A percentile compares a stretch with the other conserved stretches of the same genome.
Evolutionary conservation across 2,888 invertebrate genomes (phyloP).

Genomic region (Sepioteuthis lessoniana): DNA sequence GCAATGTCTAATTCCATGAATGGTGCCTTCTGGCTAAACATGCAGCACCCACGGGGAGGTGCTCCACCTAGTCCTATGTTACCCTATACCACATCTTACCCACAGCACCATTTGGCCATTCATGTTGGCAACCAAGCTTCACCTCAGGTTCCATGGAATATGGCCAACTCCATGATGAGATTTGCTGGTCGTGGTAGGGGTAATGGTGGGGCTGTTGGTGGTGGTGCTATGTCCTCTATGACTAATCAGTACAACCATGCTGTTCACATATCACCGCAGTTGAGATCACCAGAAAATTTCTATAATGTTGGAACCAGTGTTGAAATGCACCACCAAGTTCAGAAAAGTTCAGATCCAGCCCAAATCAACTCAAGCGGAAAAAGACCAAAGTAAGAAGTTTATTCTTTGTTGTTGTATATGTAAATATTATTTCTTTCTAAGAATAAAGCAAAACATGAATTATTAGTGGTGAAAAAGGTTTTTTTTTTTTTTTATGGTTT

Average conservation of each 20-base stretch:
- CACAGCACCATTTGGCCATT: constrained; percentile 23
- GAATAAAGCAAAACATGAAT: no score
- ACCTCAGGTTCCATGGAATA: constrained; percentile 25
- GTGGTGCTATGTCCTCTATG: neutral
- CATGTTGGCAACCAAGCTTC: neutral
- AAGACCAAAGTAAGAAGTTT: neutral
- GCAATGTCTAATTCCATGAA: constrained; percentile 45
- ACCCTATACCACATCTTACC: neutral
- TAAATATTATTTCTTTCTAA: no score
- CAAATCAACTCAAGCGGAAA: neutral
- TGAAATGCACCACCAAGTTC: neutral
- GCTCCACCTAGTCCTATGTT: neutral
- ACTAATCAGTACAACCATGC: neutral
- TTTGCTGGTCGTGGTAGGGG: constrained; percentile 1
- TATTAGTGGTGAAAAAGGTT: no score
- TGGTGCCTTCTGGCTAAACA: constrained; percentile 41
- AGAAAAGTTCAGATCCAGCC: neutral
- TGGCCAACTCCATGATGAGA: constrained; percentile 4
- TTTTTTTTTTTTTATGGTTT: no score
- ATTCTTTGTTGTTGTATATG: no score
- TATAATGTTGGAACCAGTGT: neutral
- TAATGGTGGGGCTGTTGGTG: neutral
- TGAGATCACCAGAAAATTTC: neutral
- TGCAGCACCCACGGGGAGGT: neutral
- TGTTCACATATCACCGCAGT: neutral